Evolutionary conservation across 2,797 vertebrate species (phyloP), one percentile per base, ranked within the genome.

Genomic region (Intellagama lesueurii): DNA sequence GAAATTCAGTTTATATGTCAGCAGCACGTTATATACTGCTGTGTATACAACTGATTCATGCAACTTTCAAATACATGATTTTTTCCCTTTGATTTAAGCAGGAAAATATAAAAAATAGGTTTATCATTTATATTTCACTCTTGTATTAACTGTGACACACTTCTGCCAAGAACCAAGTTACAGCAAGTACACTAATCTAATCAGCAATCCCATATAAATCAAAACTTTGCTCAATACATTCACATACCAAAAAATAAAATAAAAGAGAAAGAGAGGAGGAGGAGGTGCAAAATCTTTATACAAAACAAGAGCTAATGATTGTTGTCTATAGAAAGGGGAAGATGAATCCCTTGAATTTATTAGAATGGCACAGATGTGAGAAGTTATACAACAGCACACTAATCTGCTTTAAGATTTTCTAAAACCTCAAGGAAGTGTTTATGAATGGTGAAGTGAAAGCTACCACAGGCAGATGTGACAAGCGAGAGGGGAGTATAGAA

Each of bases 321-420:
- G 86, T 94, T 77, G 96, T 88, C 94, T 95, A 94, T 96, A 96
- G 92, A 97, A 97, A 97, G 94, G 72, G 44, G 79, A 96, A 94
- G 96, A 93, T 93, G 82, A 0, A 70, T 94, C 95, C 94, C 95
- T 94, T 89, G 68, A 14, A 93, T 97, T 97, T 96, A 97, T 97
- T 96, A 95, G 94, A 96, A 97, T 97, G 96, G 96, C 97, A 96
- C 95, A 82, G 94, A 95, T 80, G 91, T 96, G 77, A 95, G 89
- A 93, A 83, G 80, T 87, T 93, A 93, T 93, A 95, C 95, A 93
- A 94, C 60, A 92, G 90, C 89, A 93, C 92, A 95, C 84, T 91
- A 72, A 89, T 89, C 94, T 93, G 88, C 11, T 89, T 90, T 93
- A 89, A 83, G 75, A 77, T 87, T 68, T 89, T 91, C 90, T 75